These are phyloP conservation scores for Buphagus erythrorhynchus DNA, from an alignment of 2,797 vertebrate species.

Conservation along the genomic window DNA sequence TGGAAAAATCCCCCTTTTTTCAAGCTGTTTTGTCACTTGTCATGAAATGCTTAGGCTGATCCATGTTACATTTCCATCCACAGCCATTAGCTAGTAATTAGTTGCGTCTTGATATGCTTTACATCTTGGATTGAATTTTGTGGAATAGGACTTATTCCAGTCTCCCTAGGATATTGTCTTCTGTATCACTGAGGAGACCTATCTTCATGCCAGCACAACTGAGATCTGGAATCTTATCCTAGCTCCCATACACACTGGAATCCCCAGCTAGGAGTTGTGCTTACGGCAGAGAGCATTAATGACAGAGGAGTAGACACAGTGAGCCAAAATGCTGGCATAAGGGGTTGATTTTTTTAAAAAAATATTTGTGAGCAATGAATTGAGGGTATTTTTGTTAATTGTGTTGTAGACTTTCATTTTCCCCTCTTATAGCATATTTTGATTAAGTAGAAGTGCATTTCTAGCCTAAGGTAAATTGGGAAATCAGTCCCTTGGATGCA, in stretches of 20 bases:
- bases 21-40: conserved; percentile 22
- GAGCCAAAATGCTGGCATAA: conserved; percentile 70
- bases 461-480: conserved; percentile 59
- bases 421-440: conserved; percentile 41
- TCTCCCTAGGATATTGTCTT: conserved; percentile 82
- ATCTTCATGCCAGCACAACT: conserved; percentile 74
- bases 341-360: conserved; percentile 50
- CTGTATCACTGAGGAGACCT: conserved; percentile 76
- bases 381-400: conserved; percentile 50
- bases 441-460: conserved; percentile 46
- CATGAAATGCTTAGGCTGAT: conserved; percentile 57
- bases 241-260: conserved; percentile 42
- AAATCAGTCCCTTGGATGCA: conserved; percentile 52
- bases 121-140: conserved; percentile 75
- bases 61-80: conserved; percentile 35
- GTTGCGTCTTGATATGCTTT: conserved; percentile 71
- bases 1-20: conserved; percentile 29
- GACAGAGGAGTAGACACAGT: conserved; percentile 49
- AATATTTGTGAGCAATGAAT: conserved; percentile 68
- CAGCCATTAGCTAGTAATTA: conserved; percentile 70
- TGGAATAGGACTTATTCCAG: conserved; percentile 79
- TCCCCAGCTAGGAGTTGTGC: conserved; percentile 75
- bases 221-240: conserved; percentile 78
- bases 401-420: conserved; percentile 60
- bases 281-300: conserved; percentile 72